Percentiles rank a stretch among this genome's conserved stretches.
phyloP scores from a whole-genome alignment of 2,113 vertebrate genomes.

The Malaclemys terrapin region DNA sequence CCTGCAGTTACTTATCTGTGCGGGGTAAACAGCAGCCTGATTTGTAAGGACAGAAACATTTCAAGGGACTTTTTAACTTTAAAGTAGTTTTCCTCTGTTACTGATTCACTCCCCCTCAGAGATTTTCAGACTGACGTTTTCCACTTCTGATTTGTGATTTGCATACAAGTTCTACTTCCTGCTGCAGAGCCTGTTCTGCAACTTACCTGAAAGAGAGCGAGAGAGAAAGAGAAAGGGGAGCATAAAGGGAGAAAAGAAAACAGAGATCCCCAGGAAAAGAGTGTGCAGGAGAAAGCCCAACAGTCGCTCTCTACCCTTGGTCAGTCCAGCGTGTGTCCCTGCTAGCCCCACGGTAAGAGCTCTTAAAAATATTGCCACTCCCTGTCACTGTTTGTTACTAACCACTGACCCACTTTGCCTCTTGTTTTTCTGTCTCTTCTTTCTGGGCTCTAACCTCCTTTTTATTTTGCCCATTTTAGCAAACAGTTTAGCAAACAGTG shows the following conservation, averaged over 20 bases:
- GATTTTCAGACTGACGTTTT: constrained; percentile 17
- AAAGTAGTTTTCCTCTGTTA: constrained; percentile 28
- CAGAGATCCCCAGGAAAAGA: background rate
- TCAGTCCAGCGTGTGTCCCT: background rate
- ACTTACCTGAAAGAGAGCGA: constrained; percentile 76
- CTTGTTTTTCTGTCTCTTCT: background rate
- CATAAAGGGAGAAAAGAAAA: background rate
- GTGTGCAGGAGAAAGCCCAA: background rate
- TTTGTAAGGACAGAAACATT: rapidly evolving
- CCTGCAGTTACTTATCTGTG: rapidly evolving
- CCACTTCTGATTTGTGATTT: constrained; percentile 39
- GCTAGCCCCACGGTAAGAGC: constrained; percentile 70
- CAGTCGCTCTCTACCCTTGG: background rate
- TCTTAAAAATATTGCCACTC: background rate
- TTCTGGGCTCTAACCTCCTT: background rate
- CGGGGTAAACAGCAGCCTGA: background rate
- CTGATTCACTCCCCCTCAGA: constrained; percentile 58
- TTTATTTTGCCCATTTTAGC: background rate
- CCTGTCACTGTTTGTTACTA: background rate
- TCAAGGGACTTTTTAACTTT: background rate
- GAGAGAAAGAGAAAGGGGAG: constrained; percentile 44
- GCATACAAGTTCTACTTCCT: constrained; percentile 79
- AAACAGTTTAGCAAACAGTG: background rate
- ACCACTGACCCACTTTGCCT: constrained; percentile 46
- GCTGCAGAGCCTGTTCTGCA: constrained; percentile 77